Conservation (phyloP, 2,797 vertebrate species). For the Margarornis squamiger region DNA sequence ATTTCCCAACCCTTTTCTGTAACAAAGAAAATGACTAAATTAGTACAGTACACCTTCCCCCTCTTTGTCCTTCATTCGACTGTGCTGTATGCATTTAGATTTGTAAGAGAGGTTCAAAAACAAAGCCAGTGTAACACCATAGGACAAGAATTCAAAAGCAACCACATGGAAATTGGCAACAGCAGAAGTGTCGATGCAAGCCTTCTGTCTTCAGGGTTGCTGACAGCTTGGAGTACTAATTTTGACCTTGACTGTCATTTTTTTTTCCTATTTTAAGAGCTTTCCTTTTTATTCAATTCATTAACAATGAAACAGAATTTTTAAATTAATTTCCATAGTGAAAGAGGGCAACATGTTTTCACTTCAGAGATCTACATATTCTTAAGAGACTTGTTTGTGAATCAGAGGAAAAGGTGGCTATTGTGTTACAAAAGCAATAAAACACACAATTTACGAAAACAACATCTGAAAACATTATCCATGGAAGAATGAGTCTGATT, state of each 20-base stretch:
- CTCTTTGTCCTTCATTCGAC: not conserved
- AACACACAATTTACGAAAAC: conserved; percentile 35
- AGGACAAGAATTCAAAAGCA: not conserved
- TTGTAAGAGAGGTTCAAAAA: not conserved
- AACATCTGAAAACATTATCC: conserved; percentile 26
- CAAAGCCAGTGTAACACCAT: not conserved
- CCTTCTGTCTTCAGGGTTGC: not conserved
- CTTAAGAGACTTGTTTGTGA: not conserved
- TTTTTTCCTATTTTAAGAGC: not conserved
- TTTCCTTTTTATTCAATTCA: not conserved
- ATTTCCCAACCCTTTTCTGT: too few species aligned
- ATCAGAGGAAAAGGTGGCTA: not conserved
- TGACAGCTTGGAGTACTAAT: not conserved
- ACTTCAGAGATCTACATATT: not conserved
- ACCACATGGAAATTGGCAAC: not conserved
- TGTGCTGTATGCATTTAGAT: not conserved
- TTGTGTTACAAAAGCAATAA: conserved; percentile 42
- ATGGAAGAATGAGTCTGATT: conserved; percentile 57
- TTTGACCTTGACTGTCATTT: not conserved
- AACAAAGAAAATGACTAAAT: not conserved
- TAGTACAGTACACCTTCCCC: not conserved
- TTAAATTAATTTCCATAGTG: not conserved
- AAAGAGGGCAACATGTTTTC: not conserved
- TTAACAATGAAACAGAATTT: not conserved
- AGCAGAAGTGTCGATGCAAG: not conserved